Conservation (phyloP, 2,797 vertebrate species). For the Acanthis flammea region DNA sequence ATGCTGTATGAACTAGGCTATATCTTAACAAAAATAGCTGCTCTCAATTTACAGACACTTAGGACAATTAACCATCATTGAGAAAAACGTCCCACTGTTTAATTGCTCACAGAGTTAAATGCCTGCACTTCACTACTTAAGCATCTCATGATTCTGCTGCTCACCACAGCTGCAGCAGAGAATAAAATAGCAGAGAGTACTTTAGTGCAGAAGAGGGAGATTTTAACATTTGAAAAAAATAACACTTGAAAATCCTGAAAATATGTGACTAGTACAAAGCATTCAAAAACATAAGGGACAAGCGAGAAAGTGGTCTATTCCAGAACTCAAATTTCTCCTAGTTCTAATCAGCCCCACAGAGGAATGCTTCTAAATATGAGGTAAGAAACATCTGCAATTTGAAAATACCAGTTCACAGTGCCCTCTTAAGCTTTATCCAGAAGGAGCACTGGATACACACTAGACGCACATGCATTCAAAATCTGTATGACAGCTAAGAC, state of each 20-base stretch:
- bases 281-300: not conserved
- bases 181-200: not conserved
- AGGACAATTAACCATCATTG: not conserved
- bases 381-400: not conserved
- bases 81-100: conserved; percentile 2
- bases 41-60: conserved; percentile 12
- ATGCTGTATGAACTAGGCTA: not conserved
- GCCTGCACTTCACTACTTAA: not conserved
- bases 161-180: not conserved
- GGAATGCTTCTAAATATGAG: not conserved
- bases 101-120: not conserved
- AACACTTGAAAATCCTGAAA: conserved; percentile 1
- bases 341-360: not conserved
- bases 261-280: not conserved
- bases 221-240: not conserved
- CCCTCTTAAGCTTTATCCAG: not conserved
- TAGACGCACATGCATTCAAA: not conserved
- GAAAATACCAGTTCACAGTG: not conserved
- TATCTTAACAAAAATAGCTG: conserved; percentile 19
- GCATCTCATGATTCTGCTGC: not conserved
- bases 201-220: not conserved
- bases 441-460: not conserved
- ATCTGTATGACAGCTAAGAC: not conserved
- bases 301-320: not conserved
- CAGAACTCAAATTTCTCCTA: not conserved